These are phyloP conservation scores for Carollia perspicillata DNA, from an alignment of 2,113 vertebrate species.

Conservation along the genomic window DNA sequence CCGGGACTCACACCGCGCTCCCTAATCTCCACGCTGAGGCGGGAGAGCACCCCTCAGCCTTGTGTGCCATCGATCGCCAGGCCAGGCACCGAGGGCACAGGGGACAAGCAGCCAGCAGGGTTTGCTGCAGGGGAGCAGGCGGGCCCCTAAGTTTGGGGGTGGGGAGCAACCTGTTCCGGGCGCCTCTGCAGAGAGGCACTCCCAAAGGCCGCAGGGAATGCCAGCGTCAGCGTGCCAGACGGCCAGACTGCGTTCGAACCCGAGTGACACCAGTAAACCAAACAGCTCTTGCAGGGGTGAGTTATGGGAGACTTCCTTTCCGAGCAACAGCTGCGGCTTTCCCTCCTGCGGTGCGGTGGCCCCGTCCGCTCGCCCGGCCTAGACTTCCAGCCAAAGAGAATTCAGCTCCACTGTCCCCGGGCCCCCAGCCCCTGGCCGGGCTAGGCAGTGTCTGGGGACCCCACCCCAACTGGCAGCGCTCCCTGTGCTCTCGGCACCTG, in stretches of 20 bases:
- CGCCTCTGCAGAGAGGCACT: background rate
- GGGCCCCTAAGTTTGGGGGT: background rate
- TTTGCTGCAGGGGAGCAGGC: rapidly evolving
- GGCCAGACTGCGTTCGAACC: background rate
- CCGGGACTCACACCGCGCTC: background rate
- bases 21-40: background rate
- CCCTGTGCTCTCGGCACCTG: background rate
- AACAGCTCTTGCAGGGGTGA: background rate
- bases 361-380: background rate
- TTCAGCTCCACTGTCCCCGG: rapidly evolving
- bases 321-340: background rate
- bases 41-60: background rate
- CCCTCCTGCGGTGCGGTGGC: rapidly evolving
- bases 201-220: background rate
- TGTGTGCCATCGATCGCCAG: rapidly evolving
- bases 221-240: background rate
- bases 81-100: background rate
- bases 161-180: background rate
- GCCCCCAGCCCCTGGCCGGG: background rate
- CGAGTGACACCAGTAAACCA: background rate
- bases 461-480: background rate
- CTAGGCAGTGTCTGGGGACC: too few relatives aligned
- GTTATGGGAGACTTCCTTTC: background rate
- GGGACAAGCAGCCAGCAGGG: background rate
- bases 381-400: background rate